phyloP scores from a whole-genome alignment of 2,888 invertebrate species.

The Eulithis prunata region DNA sequence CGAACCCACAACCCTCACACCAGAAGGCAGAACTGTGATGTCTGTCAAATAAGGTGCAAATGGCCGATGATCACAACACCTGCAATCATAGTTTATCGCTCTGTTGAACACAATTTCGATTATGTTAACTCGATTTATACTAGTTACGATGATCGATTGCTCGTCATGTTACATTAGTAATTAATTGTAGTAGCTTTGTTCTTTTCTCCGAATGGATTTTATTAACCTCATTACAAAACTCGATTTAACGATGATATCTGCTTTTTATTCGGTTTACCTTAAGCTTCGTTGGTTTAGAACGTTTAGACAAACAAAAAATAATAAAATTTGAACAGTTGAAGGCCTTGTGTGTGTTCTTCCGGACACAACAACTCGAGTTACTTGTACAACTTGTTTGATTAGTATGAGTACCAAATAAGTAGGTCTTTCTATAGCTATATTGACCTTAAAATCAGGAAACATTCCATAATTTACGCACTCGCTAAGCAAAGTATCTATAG shows the following conservation, averaged over 20 bases:
- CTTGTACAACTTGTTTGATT: background rate
- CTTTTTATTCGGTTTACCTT: background rate
- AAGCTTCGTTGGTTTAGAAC: background rate
- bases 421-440: background rate
- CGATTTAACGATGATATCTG: too few species aligned
- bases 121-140: constrained; percentile 21
- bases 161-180: constrained; percentile 19
- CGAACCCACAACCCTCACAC: too few species aligned
- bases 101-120: constrained; percentile 32
- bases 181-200: constrained; percentile 6
- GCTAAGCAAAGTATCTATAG: background rate
- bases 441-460: constrained; percentile 4
- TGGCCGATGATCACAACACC: constrained; percentile 15
- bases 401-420: background rate
- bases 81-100: constrained; percentile 32
- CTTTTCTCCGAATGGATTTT: background rate
- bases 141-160: constrained; percentile 1
- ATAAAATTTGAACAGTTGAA: background rate
- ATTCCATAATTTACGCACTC: background rate
- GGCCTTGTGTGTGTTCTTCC: constrained; percentile 1
- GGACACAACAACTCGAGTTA: background rate
- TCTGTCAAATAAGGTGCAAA: constrained; percentile 20
- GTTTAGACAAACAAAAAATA: background rate
- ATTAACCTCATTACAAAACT: background rate
- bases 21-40: background rate